A percentile compares a stretch with the other conserved stretches of the same genome.
Conservation (phyloP, 2,888 invertebrate species). For the Lycophotia porphyrea region DNA sequence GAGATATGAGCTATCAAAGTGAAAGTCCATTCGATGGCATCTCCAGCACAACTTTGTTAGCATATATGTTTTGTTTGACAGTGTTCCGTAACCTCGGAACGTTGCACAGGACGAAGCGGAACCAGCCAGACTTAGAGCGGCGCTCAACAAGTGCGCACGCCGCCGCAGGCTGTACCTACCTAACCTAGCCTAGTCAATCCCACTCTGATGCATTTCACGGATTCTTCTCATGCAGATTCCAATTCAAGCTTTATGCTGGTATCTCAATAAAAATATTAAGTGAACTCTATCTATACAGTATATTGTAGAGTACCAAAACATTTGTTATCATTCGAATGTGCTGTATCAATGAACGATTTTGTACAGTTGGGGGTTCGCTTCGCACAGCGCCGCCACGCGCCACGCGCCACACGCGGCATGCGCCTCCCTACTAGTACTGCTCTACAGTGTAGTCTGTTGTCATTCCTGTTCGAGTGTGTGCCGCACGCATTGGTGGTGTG, state of each 20-base stretch:
- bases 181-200: neutral
- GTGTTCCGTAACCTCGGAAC: neutral
- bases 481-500: neutral
- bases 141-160: neutral
- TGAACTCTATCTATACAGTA: neutral
- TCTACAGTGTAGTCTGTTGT: neutral
- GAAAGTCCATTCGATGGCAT: too few species aligned
- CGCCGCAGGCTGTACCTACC: neutral
- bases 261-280: neutral
- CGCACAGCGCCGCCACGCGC: neutral
- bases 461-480: neutral
- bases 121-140: neutral
- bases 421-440: too few species aligned
- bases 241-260: neutral
- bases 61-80: too few species aligned
- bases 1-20: too few species aligned
- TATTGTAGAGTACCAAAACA: neutral
- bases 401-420: neutral
- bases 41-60: too few species aligned
- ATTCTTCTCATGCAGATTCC: neutral
- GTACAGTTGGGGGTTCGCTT: neutral
- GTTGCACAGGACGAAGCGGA: neutral
- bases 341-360: neutral
- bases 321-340: neutral
- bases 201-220: neutral